Evolutionary conservation across 2,113 vertebrate genomes (phyloP), one percentile per base, ranked within the genome.

Genomic region (Tamias sibiricus): DNA sequence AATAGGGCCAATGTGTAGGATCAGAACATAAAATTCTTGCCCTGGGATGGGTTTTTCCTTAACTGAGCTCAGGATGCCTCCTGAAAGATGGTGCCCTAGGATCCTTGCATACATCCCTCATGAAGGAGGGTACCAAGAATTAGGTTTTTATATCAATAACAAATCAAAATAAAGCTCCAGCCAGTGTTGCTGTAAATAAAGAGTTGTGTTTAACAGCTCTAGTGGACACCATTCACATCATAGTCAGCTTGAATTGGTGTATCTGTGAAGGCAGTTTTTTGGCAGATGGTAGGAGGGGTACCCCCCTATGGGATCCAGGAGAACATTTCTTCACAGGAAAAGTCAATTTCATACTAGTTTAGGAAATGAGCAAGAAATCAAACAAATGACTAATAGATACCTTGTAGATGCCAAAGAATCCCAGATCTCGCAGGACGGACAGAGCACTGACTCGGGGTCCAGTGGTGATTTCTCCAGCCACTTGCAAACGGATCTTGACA

Each of bases 371-470:
- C 71, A 75, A 13, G 8, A 1, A 12, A 72, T 24, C 44, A 90
- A 68, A 86, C 32, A 54, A 83, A 35, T 0, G 22, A 75, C 4
- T 10, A 3, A 12, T 66, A 64, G 59, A 85, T 99, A 99, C 99
- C 99, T 99, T 99, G 95, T 99, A 99, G 93, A 99, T 99, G 32
- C 99, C 99, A 74, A 99, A 99, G 98, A 99, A 99, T 79, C 99
- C 99, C 42, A 99, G 98, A 95, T 99, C 99, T 32, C 99, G 98
- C 42, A 99, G 97, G 10, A 99, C 99, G 22, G 94, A 99, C 88
- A 99, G 98, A 0, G 99, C 99, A 49, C 99, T 99, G 98, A 99
- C 99, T 64, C 99, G 98, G 68, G 99, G 99, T 42, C 99, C 99
- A 0, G 99, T 99, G 91, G 99, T 99, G 98, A 99, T 99, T 98